phyloP scores from a whole-genome alignment of 2,888 invertebrate genomes.

The Frankliniella fusca region DNA sequence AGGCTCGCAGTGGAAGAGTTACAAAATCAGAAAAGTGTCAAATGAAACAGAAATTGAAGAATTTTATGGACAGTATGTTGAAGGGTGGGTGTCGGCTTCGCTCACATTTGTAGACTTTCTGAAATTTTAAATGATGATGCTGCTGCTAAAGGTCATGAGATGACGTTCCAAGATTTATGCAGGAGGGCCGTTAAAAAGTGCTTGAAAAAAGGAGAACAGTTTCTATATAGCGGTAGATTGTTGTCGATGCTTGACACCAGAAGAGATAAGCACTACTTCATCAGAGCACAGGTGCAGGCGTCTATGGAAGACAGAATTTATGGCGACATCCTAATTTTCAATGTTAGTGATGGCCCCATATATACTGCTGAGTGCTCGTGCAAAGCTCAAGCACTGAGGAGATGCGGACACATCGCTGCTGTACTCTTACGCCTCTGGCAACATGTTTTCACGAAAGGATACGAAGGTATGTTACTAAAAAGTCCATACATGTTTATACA shows the following conservation, averaged over 20 bases:
- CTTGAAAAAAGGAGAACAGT: not conserved
- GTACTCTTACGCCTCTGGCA: not conserved
- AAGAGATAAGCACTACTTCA: not conserved
- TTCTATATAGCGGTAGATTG: not conserved
- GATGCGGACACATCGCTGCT: conserved; percentile 11
- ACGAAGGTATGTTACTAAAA: not conserved
- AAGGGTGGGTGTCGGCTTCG: too few relatives aligned
- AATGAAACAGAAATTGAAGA: too few relatives aligned
- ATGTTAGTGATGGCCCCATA: not conserved
- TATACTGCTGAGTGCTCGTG: too few relatives aligned
- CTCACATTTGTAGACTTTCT: too few relatives aligned
- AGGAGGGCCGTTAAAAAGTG: not conserved
- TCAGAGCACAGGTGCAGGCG: not conserved
- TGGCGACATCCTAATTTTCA: not conserved
- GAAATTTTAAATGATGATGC: not conserved
- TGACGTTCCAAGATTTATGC: too few relatives aligned
- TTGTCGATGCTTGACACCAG: not conserved
- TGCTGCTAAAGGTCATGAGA: not conserved
- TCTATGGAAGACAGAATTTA: not conserved
- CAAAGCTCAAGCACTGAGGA: not conserved
- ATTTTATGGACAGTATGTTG: too few relatives aligned
- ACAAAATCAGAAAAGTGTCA: too few relatives aligned
- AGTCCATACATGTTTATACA: not conserved
- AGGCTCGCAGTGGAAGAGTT: too few relatives aligned
- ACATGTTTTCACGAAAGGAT: not conserved